A percentile compares a stretch with the other conserved stretches of the same genome.
These are phyloP conservation scores for Orientallactaga sibirica DNA, from an alignment of 2,797 vertebrate genomes.

Conservation along the genomic window DNA sequence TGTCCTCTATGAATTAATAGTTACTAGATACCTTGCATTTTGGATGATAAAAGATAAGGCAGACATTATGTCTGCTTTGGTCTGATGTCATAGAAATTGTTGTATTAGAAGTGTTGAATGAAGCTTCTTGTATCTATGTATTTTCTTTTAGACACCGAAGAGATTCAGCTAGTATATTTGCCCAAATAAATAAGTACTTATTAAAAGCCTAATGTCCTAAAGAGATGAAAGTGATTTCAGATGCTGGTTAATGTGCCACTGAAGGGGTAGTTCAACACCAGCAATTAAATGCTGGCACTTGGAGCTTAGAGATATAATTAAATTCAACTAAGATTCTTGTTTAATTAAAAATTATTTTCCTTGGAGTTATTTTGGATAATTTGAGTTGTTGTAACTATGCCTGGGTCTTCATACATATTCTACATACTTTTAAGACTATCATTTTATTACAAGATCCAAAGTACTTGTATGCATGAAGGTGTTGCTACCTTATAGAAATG, in stretches of 20 bases:
- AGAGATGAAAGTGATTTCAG: slow-evolving; percentile 66
- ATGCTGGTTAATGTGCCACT: neutral
- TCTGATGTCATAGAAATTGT: neutral
- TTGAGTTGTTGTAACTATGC: slow-evolving; percentile 44
- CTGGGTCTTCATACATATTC: slow-evolving; percentile 49
- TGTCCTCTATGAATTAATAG: neutral
- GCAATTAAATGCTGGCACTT: slow-evolving; percentile 69
- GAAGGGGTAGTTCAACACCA: slow-evolving; percentile 58
- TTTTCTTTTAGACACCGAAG: slow-evolving; percentile 51
- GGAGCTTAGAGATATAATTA: slow-evolving; percentile 71
- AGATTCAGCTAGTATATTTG: slow-evolving; percentile 51
- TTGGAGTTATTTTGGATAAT: slow-evolving; percentile 51
- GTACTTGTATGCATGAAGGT: neutral
- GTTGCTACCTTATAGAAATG: neutral
- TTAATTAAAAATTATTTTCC: slow-evolving; percentile 74
- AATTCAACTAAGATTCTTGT: slow-evolving; percentile 59
- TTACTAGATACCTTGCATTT: neutral
- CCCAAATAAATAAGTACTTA: slow-evolving; percentile 63
- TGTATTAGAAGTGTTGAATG: slow-evolving; percentile 2
- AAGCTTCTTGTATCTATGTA: neutral
- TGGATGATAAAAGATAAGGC: slow-evolving; percentile 18
- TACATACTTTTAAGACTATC: slow-evolving; percentile 43
- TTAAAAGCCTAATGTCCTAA: slow-evolving; percentile 66
- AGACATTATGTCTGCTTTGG: neutral
- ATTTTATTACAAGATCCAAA: neutral